Evolutionary conservation across 2,113 vertebrate species (phyloP).

Genomic region (Regulus satrapa): DNA sequence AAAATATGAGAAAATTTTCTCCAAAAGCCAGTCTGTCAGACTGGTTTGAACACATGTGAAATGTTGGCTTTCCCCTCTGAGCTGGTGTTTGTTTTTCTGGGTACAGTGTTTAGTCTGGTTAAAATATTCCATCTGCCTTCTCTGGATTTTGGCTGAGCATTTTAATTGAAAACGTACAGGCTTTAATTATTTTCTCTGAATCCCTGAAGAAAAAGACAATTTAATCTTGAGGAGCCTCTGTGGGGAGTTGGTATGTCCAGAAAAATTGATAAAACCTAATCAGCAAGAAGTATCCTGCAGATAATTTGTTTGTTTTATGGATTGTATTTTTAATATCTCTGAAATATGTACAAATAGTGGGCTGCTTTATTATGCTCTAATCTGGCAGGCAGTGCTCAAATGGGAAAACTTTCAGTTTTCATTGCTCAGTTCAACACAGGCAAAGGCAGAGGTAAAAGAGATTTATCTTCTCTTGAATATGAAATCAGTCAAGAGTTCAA

Average conservation of each 20-base stretch:
- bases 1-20: neutral
- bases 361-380: neutral
- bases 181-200: conserved; percentile 13
- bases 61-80: neutral
- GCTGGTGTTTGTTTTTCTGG: neutral
- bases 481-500: neutral
- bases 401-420: neutral
- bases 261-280: neutral
- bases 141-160: neutral
- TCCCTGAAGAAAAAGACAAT: neutral
- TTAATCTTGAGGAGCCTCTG: neutral
- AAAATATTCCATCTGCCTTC: neutral
- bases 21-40: neutral
- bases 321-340: neutral
- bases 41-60: neutral
- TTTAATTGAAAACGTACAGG: neutral
- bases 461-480: neutral
- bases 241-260: neutral
- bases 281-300: neutral
- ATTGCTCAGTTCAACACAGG: neutral
- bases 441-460: neutral
- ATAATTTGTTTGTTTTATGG: neutral
- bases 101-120: neutral
- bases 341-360: neutral
- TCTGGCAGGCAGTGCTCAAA: neutral